Evolutionary conservation across 2,113 vertebrate species (phyloP).

Genomic region (Sporophila hypoxantha): DNA sequence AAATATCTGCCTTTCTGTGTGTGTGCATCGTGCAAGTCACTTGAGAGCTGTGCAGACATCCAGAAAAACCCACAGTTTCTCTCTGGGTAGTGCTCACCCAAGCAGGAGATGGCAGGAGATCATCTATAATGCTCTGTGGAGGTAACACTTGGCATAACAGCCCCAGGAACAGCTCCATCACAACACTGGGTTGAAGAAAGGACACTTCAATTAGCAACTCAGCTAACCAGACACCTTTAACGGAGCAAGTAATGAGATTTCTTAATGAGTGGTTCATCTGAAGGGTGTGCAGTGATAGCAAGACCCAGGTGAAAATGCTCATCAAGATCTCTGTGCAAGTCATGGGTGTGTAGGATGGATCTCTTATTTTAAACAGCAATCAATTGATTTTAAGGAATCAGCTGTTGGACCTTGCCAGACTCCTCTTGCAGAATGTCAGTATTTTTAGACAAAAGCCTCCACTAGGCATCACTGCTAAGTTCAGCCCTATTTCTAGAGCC

Average conservation of each 20-base stretch:
- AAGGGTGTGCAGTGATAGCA: neutral
- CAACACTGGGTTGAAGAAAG: neutral
- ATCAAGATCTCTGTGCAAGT: neutral
- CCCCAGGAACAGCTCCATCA: neutral
- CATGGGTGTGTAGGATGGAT: neutral
- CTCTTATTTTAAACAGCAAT: neutral
- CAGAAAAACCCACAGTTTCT: neutral
- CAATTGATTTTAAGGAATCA: neutral
- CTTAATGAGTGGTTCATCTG: neutral
- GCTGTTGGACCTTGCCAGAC: neutral
- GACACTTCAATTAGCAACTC: neutral
- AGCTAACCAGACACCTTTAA: neutral
- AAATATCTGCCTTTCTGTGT: neutral
- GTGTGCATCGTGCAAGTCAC: neutral
- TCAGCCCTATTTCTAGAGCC: neutral
- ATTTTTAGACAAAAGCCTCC: neutral
- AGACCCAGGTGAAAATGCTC: neutral
- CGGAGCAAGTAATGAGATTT: neutral
- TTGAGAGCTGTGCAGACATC: neutral
- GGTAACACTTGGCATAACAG: neutral
- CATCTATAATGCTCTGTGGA: neutral
- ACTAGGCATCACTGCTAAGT: neutral
- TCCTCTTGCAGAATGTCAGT: neutral
- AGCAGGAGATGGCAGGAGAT: neutral
- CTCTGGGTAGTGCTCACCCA: neutral